phyloP scores from a whole-genome alignment of 2,113 vertebrate genomes.

The Dicaeum eximium region DNA sequence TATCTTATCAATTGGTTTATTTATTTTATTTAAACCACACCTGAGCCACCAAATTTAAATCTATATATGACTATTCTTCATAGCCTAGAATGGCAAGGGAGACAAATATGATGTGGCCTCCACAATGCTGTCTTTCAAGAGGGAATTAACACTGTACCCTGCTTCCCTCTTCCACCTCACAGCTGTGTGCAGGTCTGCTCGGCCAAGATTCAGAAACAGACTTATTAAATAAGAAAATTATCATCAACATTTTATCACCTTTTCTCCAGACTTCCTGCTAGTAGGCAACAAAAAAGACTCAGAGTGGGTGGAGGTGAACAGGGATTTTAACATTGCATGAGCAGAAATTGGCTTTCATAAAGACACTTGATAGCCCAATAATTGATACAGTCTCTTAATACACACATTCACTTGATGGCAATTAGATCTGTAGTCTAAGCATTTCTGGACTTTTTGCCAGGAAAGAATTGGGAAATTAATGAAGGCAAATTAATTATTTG shows the following conservation, averaged over 20 bases:
- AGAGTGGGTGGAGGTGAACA: rapidly evolving
- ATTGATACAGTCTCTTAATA: background rate
- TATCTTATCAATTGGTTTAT: background rate
- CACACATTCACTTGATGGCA: background rate
- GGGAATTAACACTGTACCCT: background rate
- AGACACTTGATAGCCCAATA: background rate
- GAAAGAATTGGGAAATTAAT: conserved; percentile 26
- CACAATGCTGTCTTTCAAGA: background rate
- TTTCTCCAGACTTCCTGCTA: background rate
- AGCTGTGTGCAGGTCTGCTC: background rate
- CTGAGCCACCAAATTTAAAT: background rate
- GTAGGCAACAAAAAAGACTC: background rate
- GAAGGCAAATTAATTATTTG: conserved; percentile 55
- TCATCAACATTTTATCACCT: background rate
- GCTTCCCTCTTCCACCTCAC: background rate
- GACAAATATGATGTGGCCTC: background rate
- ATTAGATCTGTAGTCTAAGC: background rate
- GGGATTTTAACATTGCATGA: background rate
- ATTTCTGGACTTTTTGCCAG: conserved; percentile 24
- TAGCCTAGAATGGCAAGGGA: background rate
- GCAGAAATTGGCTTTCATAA: background rate
- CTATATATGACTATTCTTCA: background rate
- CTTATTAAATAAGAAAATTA: background rate
- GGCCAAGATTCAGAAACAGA: background rate
- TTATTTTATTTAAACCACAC: background rate